Evolutionary conservation across 2,888 invertebrate species (phyloP).

Genomic region (Melangyna quadrimaculata): DNA sequence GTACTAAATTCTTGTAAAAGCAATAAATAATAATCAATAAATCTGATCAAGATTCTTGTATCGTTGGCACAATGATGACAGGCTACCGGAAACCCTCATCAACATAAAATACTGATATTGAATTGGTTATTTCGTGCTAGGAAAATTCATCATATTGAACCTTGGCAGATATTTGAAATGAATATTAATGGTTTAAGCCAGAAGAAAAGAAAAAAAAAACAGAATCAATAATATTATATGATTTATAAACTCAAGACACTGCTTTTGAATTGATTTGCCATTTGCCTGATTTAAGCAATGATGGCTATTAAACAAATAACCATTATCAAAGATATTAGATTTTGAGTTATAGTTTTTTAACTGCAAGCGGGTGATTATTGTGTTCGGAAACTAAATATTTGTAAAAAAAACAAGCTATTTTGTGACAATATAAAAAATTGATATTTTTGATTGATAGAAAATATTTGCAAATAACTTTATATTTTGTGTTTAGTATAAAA

Average conservation of each 20-base stretch:
- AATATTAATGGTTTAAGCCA: constrained; percentile 5
- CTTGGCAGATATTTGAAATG: constrained; percentile 42
- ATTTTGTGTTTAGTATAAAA: no score
- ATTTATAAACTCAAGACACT: background rate
- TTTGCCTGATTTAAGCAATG: background rate
- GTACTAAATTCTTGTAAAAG: background rate
- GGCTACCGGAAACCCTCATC: constrained; percentile 46
- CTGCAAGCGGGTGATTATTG: background rate
- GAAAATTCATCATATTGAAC: constrained; percentile 32
- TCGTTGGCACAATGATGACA: constrained; percentile 45
- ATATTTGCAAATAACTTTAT: no score
- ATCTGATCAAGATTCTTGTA: constrained; percentile 43
- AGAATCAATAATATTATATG: background rate
- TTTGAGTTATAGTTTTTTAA: background rate
- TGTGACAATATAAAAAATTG: no score
- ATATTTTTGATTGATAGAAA: no score
- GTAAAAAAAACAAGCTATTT: no score
- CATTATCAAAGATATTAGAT: background rate
- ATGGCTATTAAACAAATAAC: constrained; percentile 9
- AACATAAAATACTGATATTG: constrained; percentile 44
- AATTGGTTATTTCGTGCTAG: constrained; percentile 23
- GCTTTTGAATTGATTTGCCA: constrained; percentile 7
- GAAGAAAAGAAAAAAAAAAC: background rate
- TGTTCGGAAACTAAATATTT: background rate
- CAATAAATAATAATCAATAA: constrained; percentile 50